Evolutionary conservation across 2,888 invertebrate genomes (phyloP).

Genomic region (Strigamia transsilvanica): DNA sequence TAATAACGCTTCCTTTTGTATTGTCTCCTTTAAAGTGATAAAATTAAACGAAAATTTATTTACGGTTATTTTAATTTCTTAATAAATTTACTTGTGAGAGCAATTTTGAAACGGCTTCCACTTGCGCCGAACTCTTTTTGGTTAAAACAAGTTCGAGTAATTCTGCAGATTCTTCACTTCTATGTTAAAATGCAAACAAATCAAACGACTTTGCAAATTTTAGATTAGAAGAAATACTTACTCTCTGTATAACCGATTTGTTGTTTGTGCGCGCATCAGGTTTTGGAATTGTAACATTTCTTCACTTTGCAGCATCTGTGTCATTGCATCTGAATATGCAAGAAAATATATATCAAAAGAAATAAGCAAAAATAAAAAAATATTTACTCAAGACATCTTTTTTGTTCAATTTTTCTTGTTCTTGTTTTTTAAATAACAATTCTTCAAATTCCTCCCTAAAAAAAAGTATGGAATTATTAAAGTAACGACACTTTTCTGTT

Average conservation of each 20-base stretch:
- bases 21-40: constrained; percentile 15
- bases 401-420: constrained; percentile 50
- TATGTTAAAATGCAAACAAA: background rate
- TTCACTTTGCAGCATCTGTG: constrained; percentile 35
- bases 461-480: too few relatives aligned
- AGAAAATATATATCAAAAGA: constrained; percentile 8
- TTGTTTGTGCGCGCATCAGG: background rate
- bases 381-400: constrained; percentile 55
- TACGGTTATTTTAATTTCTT: background rate
- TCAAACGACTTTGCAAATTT: background rate
- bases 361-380: constrained; percentile 22
- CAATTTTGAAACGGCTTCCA: background rate
- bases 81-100: constrained; percentile 16
- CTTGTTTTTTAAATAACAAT: constrained; percentile 53
- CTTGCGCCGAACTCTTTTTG: background rate
- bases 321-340: constrained; percentile 30
- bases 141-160: background rate
- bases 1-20: constrained; percentile 54
- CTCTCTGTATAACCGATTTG: constrained; percentile 49
- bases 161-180: constrained; percentile 8
- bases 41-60: background rate
- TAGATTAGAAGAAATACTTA: background rate
- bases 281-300: constrained; percentile 42
- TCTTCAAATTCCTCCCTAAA: constrained; percentile 53
- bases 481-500: too few relatives aligned